These are phyloP conservation scores for Bombus waltoni DNA, from an alignment of 1,140 invertebrate species.

Conservation along the genomic window DNA sequence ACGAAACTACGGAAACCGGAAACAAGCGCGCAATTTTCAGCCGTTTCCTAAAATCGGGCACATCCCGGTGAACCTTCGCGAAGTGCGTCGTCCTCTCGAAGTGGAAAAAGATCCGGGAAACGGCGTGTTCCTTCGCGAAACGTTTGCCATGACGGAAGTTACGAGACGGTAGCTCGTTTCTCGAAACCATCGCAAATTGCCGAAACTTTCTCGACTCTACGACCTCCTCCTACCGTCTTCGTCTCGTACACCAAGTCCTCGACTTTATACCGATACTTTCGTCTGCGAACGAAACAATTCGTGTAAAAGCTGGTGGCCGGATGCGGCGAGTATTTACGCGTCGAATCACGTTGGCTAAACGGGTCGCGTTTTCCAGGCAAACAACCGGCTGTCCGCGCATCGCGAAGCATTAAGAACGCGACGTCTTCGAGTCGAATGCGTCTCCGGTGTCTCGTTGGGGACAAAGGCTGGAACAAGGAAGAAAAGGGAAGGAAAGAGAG, in stretches of 20 bases:
- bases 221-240: no score
- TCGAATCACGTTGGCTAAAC: slow-evolving; percentile 17
- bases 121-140: background rate
- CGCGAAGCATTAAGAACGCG: slow-evolving; percentile 57
- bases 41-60: no score
- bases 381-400: slow-evolving; percentile 39
- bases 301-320: slow-evolving; percentile 28
- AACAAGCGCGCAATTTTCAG: no score
- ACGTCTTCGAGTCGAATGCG: slow-evolving; percentile 39
- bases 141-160: slow-evolving; percentile 14
- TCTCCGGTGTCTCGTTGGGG: slow-evolving; percentile 11
- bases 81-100: background rate
- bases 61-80: no score
- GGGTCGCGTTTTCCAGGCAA: slow-evolving; percentile 45
- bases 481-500: background rate
- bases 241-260: background rate
- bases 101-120: background rate
- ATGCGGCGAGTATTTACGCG: slow-evolving; percentile 58
- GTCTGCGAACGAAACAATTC: slow-evolving; percentile 43
- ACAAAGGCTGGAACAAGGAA: accelerated
- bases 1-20: no score
- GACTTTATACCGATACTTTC: background rate
- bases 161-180: background rate
- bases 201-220: slow-evolving; percentile 7
- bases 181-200: slow-evolving; percentile 11